Conservation (phyloP, 2,888 invertebrate species). For the Agrotis segetum region DNA sequence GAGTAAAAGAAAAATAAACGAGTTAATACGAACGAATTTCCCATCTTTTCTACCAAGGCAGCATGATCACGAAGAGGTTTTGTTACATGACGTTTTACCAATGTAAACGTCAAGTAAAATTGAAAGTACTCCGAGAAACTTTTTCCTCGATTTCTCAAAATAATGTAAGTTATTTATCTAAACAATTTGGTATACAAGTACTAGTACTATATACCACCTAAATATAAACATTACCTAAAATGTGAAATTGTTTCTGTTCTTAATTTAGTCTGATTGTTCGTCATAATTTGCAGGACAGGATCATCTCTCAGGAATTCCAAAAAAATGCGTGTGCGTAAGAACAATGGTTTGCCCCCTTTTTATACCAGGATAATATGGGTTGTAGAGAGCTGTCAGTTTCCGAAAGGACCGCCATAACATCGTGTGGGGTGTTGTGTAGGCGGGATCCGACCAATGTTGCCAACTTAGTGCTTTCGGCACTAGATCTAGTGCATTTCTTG, state of each 20-base stretch:
- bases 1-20: conserved; percentile 41
- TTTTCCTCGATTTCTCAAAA: conserved; percentile 31
- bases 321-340: conserved; percentile 91
- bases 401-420: conserved; percentile 72
- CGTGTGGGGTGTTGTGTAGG: conserved; percentile 71
- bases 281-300: not conserved
- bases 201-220: too few species aligned
- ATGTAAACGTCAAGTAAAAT: conserved; percentile 23
- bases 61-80: conserved; percentile 69
- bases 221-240: too few species aligned
- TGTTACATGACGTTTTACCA: conserved; percentile 33
- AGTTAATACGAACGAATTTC: conserved; percentile 65
- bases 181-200: too few species aligned
- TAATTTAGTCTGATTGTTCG: not conserved
- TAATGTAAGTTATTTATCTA: too few species aligned
- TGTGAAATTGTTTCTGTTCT: too few species aligned
- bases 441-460: conserved; percentile 48
- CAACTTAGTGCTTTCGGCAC: too few species aligned
- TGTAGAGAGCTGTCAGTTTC: conserved; percentile 79
- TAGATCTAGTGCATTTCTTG: too few species aligned
- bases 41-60: conserved; percentile 72
- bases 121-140: conserved; percentile 15
- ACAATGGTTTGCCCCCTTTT: conserved; percentile 92
- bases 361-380: conserved; percentile 88
- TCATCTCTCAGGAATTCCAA: conserved; percentile 60